Conservation (phyloP, 1,140 invertebrate genomes). For the Bombus cullumanus region DNA sequence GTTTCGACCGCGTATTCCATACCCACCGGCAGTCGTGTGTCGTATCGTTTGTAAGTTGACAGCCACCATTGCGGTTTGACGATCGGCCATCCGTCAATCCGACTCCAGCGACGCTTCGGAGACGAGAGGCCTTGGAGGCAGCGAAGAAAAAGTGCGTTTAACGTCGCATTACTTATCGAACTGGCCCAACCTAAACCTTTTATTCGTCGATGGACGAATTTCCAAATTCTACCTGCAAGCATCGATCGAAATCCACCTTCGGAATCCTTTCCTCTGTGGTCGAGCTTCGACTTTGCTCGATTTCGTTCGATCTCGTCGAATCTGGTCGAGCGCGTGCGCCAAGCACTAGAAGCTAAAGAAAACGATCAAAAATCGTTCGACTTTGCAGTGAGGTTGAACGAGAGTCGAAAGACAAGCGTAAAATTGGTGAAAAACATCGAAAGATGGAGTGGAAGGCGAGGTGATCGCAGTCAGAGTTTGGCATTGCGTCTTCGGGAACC, state of each 20-base stretch:
- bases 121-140: constrained; percentile 51
- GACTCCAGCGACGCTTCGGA: constrained; percentile 55
- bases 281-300: not conserved
- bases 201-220: constrained; percentile 1
- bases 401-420: not conserved
- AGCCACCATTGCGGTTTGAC: constrained; percentile 73
- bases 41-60: constrained; percentile 78
- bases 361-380: not conserved
- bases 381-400: not conserved
- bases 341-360: not conserved
- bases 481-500: constrained; percentile 68
- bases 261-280: not conserved
- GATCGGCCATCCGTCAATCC: constrained; percentile 70
- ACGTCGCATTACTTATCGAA: constrained; percentile 72
- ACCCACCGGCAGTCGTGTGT: constrained; percentile 65
- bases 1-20: constrained; percentile 52
- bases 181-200: constrained; percentile 8
- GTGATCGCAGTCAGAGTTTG: constrained; percentile 64
- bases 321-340: not conserved
- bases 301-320: not conserved
- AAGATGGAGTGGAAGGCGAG: not conserved
- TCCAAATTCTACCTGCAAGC: constrained; percentile 34
- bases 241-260: not conserved
- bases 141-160: constrained; percentile 71
- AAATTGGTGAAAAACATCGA: not conserved